Evolutionary conservation across 1,140 invertebrate species (phyloP), one percentile per base, ranked within the genome.

Genomic region (Atta colombica): DNA sequence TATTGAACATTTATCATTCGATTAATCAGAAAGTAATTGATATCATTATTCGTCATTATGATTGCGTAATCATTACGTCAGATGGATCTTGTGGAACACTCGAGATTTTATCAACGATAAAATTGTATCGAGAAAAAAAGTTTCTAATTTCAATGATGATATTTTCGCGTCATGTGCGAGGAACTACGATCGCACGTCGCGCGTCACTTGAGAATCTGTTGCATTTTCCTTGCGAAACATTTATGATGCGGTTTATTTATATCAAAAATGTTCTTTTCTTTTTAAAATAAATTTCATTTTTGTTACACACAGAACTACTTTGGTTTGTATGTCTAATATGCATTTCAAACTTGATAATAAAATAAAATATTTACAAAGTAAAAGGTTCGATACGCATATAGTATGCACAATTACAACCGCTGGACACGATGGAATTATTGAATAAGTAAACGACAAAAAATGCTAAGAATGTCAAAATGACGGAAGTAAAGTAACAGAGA

Each of bases 71-170:
- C n/a, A 51, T 21, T 74, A n/a, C 10, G 14, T 28, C 63, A 68
- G 6, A 21, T 45, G 31, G 2, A 28, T 25, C 8, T 66, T 14
- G 18, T 14, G 51, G 5, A 81, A 12, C 28, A 18, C 28, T 39
- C 31, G 28, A 69, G 61, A 78, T 78, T 25, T 28, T 81, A 69
- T 69, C 45, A 39, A 21, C n/a, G n/a, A 69, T 68, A 78, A n/a
- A 3, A 18, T n/a, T 10, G 4, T 31, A 51, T 68, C 6, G 3
- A 53, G 5, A n/a, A 53, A 58, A 60, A 60, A n/a, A 16, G 35
- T 53, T 5, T 68, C 3, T 2, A 65, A 55, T 55, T 8, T 53
- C 16, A 10, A 10, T 6, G 35, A 45, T 49, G 2, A 3, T 28
- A 81, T 35, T 69, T 49, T 21, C 53, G 14, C 65, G 21, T 14